phyloP scores from a whole-genome alignment of 2,113 vertebrate genomes.

The Dasyornis broadbenti region DNA sequence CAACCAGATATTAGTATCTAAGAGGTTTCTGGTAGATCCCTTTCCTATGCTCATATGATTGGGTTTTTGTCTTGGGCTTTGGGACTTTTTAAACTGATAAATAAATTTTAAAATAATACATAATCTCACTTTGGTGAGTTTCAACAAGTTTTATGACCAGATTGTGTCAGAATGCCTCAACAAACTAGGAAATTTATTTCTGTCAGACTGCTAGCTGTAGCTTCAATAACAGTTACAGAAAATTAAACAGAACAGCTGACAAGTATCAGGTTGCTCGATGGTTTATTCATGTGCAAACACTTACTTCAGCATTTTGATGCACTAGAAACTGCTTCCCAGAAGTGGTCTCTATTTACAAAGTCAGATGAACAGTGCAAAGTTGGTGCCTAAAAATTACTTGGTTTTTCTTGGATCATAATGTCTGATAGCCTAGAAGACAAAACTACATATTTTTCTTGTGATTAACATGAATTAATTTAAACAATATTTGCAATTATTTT shows the following conservation, averaged over 20 bases:
- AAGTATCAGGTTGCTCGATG: background rate
- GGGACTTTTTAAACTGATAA: background rate
- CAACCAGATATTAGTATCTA: background rate
- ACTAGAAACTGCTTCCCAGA: background rate
- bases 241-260: constrained; percentile 10
- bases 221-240: background rate
- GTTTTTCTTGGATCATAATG: background rate
- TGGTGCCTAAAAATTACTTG: background rate
- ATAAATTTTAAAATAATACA: background rate
- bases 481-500: background rate
- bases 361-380: background rate
- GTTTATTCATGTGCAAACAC: constrained; percentile 17
- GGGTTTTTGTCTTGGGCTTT: background rate
- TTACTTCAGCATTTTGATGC: background rate
- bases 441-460: background rate
- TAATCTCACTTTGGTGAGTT: background rate
- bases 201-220: background rate
- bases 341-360: background rate
- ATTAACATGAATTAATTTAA: background rate
- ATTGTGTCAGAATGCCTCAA: background rate
- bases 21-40: background rate
- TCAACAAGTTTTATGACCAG: background rate
- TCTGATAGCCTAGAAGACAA: background rate
- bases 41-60: background rate
- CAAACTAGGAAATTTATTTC: background rate